Evolutionary conservation across 2,888 invertebrate genomes (phyloP).

Genomic region (Ephialtes manifestator): DNA sequence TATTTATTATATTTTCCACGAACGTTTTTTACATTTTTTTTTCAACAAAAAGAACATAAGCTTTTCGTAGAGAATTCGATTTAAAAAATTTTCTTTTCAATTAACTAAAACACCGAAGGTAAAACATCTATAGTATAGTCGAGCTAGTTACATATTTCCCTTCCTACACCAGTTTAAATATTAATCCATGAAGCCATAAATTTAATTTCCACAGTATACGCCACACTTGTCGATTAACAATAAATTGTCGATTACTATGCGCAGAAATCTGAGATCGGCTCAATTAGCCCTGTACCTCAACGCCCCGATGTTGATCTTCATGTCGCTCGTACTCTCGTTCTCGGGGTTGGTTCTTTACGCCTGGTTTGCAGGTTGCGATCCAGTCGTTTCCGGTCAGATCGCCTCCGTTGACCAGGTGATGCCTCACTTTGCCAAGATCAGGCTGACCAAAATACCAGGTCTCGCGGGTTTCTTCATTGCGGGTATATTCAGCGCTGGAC

Average conservation of each 20-base stretch:
- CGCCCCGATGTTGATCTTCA: conserved; percentile 91
- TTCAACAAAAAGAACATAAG: too few species aligned
- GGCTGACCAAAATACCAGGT: conserved; percentile 26
- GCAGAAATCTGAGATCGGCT: conserved; percentile 88
- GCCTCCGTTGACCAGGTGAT: conserved; percentile 87
- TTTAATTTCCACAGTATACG: not conserved
- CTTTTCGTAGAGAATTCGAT: too few species aligned
- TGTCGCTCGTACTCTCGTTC: conserved; percentile 90
- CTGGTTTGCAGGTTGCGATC: conserved; percentile 94
- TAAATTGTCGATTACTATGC: not conserved
- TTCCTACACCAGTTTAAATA: too few species aligned
- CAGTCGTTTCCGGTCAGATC: conserved; percentile 89
- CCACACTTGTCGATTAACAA: not conserved
- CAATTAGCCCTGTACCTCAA: conserved; percentile 92
- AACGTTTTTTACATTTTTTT: not conserved
- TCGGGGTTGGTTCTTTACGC: conserved; percentile 94
- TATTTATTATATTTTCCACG: not conserved
- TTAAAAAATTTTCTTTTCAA: too few species aligned
- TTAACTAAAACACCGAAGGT: too few species aligned
- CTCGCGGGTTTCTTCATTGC: conserved; percentile 84
- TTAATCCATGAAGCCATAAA: too few species aligned
- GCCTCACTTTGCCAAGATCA: conserved; percentile 29
- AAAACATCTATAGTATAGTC: too few species aligned
- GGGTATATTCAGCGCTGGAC: conserved; percentile 88
- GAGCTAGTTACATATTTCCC: too few species aligned